Conservation (phyloP, 2,888 invertebrate species). For the Drosophila paranaensis region DNA sequence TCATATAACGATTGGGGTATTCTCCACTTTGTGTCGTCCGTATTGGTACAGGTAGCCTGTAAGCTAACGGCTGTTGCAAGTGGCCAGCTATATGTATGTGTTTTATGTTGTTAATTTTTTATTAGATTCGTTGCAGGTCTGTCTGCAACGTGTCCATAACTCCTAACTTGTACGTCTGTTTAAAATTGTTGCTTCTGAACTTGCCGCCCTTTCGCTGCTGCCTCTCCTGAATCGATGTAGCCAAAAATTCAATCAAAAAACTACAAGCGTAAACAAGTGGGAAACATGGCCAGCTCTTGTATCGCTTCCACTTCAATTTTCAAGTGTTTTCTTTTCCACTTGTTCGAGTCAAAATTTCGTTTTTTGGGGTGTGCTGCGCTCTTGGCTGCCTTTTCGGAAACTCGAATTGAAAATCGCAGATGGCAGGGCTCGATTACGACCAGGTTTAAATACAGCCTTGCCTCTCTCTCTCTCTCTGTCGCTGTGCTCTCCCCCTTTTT, state of each 20-base stretch:
- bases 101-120: conserved; percentile 52
- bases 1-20: conserved; percentile 42
- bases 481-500: not conserved
- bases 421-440: conserved; percentile 37
- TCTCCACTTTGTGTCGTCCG: conserved; percentile 16
- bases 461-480: not conserved
- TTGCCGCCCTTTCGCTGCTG: not conserved
- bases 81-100: conserved; percentile 26
- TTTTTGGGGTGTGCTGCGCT: conserved; percentile 28
- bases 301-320: conserved; percentile 54
- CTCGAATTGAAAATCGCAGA: conserved; percentile 64
- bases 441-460: conserved; percentile 40
- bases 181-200: conserved; percentile 62
- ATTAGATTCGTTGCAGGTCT: conserved; percentile 56
- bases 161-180: conserved; percentile 39
- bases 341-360: conserved; percentile 28
- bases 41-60: conserved; percentile 26
- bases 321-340: conserved; percentile 58
- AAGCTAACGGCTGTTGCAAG: conserved; percentile 28
- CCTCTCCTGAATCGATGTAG: not conserved
- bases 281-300: conserved; percentile 60
- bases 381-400: conserved; percentile 32
- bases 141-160: conserved; percentile 60
- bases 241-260: conserved; percentile 68
- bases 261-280: conserved; percentile 75